Evolutionary conservation across 2,113 vertebrate genomes (phyloP), one percentile per base, ranked within the genome.

Genomic region (Geococcyx californianus): DNA sequence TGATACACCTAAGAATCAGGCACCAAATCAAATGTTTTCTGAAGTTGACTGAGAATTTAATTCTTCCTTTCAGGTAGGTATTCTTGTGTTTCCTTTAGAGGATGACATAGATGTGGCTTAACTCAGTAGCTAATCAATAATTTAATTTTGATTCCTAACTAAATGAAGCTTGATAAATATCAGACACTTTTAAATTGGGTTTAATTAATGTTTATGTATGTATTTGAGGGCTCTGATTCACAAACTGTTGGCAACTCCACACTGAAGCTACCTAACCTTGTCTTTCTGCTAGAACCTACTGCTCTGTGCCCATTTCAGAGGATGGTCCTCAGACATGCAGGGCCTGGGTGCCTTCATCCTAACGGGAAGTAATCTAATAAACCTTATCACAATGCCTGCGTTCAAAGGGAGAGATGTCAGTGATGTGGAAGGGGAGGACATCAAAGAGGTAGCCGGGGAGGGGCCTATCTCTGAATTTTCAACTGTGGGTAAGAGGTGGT

Each of bases 161-260:
- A 90, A 94, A 95, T 90, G 66, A 87, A 96, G 19, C 49, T 81
- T 5, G 80, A 94, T 96, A 92, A 84, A 56, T 89, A 97, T 93
- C 91, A 96, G 44, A 52, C 56, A 95, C 16, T 93, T 86, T 94
- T 62, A 84, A 93, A 95, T 90, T 92, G 56, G 38, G 20, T 90
- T 90, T 95, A 94, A 95, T 95, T 92, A 94, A 42, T 90, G 68
- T 93, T 96, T 97, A 90, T 92, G 64, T 21, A 78, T 56, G 18
- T 89, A 78, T 87, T 63, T 91, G 73, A 74, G 60, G 80, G 26
- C 44, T 95, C 83, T 94, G 93, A 95, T 91, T 97, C 95, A 95
- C 52, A 62, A 84, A 88, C 49, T 84, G 68, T n/a, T 56, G 80
- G 89, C 64, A 92, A 64, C 28, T 88, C 36, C 36, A 54, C 0